Percentiles rank a stretch among this genome's conserved stretches.
phyloP scores from a whole-genome alignment of 37 sponge, comb jelly and placozoan genomes.

The Geodia barretti region DNA sequence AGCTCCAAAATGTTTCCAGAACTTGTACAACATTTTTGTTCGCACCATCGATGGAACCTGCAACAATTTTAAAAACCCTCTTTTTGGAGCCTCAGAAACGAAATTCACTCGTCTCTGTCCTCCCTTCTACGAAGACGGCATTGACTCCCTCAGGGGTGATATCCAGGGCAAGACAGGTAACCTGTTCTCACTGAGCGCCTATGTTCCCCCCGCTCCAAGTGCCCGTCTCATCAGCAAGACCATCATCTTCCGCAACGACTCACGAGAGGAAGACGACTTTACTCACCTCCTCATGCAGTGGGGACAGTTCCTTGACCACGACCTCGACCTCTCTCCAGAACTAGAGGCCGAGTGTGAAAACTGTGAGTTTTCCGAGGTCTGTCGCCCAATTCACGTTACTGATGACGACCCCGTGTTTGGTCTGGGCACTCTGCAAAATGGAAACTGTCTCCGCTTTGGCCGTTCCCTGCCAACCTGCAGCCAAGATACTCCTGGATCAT shows the following conservation, averaged over 20 bases:
- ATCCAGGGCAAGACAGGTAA: constrained; percentile 21
- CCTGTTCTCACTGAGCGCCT: constrained; percentile 19
- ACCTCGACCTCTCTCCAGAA: constrained; percentile 53
- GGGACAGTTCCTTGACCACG: constrained; percentile 97
- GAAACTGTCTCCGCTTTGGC: constrained; percentile 46
- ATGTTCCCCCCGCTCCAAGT: constrained; percentile 78
- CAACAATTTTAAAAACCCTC: constrained; percentile 81
- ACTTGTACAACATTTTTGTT: not conserved
- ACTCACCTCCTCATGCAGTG: constrained; percentile 92
- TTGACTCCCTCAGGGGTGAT: constrained; percentile 66
- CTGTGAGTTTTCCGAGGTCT: constrained; percentile 32
- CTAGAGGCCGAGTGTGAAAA: constrained; percentile 7
- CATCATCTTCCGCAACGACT: constrained; percentile 13
- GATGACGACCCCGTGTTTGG: constrained; percentile 31
- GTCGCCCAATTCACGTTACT: constrained; percentile 55
- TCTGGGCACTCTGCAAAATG: not conserved
- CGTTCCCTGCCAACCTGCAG: constrained; percentile 6
- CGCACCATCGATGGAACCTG: constrained; percentile 87
- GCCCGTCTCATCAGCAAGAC: constrained; percentile 67
- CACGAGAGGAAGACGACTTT: constrained; percentile 42
- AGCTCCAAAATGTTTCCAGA: not conserved
- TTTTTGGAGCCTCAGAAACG: constrained; percentile 73
- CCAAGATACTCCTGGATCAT: not conserved
- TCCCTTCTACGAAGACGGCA: constrained; percentile 83
- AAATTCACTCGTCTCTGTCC: constrained; percentile 65